Conservation (phyloP, 2,888 invertebrate genomes). For the Tortricodes alternella region DNA sequence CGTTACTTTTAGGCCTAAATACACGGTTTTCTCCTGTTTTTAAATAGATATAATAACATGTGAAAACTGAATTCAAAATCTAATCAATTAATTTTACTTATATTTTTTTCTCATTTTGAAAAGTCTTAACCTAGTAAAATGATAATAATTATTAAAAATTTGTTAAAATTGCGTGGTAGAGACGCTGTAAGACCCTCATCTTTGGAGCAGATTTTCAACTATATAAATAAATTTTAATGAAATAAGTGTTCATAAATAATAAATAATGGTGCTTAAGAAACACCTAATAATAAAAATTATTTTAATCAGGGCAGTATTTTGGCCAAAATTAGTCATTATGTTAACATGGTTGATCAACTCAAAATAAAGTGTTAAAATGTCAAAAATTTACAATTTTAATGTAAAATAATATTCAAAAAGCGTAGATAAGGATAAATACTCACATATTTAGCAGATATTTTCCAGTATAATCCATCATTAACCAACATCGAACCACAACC, state of each 20-base stretch:
- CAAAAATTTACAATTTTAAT: conserved; percentile 7
- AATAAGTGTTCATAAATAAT: background rate
- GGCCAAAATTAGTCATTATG: too few species aligned
- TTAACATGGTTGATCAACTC: too few species aligned
- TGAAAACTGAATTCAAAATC: background rate
- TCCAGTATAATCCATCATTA: conserved; percentile 44
- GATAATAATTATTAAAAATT: background rate
- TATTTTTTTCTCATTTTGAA: background rate
- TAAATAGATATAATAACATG: background rate
- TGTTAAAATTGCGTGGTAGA: background rate
- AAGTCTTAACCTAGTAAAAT: background rate
- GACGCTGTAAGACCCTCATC: background rate
- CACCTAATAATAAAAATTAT: too few species aligned
- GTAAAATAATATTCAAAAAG: conserved; percentile 21
- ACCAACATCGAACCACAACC: conserved; percentile 34
- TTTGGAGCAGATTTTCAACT: background rate
- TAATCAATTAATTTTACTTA: background rate
- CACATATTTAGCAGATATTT: conserved; percentile 44
- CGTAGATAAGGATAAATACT: conserved; percentile 49
- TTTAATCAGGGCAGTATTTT: too few species aligned
- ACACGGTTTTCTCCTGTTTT: background rate
- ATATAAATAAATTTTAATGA: background rate
- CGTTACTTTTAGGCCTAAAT: background rate
- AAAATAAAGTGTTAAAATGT: conserved; percentile 31
- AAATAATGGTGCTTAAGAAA: too few species aligned